A percentile compares a stretch with the other conserved stretches of the same genome.
phyloP scores from a whole-genome alignment of 2,113 vertebrate genomes.

The Murina feae region DNA sequence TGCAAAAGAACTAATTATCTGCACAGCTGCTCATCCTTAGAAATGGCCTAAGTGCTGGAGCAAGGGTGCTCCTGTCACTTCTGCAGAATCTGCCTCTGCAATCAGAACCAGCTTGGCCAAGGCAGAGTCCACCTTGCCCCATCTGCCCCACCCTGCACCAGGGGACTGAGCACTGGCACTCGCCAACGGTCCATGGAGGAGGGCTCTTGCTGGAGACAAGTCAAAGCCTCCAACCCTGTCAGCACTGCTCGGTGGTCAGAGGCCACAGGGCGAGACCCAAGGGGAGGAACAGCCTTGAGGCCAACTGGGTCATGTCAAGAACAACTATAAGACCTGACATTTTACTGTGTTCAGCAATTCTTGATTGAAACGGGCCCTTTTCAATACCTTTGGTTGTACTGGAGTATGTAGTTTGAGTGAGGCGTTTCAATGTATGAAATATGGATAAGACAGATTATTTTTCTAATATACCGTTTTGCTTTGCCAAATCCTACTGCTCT shows the following conservation, averaged over 20 bases:
- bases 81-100: not conserved
- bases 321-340: not conserved
- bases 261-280: not conserved
- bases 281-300: not conserved
- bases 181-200: no score
- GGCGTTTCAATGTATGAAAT: not conserved
- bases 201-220: not conserved
- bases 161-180: not conserved
- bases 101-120: not conserved
- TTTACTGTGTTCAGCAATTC: not conserved
- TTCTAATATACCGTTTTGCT: not conserved
- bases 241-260: not conserved
- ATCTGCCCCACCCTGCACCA: no score
- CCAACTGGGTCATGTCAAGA: not conserved
- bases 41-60: not conserved
- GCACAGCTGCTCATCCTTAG: conserved; percentile 63
- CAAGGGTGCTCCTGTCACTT: not conserved
- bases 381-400: not conserved
- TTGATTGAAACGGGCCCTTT: not conserved
- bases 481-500: not conserved
- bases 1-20: conserved; percentile 61
- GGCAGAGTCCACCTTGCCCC: not conserved
- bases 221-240: not conserved
- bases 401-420: not conserved
- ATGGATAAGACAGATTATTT: not conserved